Evolutionary conservation across 2,888 invertebrate species (phyloP), one percentile per base, ranked within the genome.

Genomic region (Platycheirus albimanus): DNA sequence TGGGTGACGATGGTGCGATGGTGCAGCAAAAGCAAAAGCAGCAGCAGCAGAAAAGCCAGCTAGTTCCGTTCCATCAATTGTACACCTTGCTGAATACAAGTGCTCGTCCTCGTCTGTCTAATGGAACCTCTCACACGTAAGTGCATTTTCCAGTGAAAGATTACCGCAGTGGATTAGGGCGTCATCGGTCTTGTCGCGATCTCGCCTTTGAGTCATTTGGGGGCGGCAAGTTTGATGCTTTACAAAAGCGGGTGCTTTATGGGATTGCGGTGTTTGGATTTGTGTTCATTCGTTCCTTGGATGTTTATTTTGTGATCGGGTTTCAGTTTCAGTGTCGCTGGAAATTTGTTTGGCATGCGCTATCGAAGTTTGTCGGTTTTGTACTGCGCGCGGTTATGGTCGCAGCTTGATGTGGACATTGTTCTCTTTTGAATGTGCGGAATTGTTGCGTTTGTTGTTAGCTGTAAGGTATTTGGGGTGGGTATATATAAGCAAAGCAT

Each of bases 121-220:
- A 84, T 79, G 79, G 79, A 74, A 13, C 61, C 58, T 61, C 66
- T 66, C 70, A 61, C 79, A 61, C 79, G 70, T 84, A 84, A 84
- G 84, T 84, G 84, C 79, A 78, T 84, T 84, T 84, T 84, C 84
- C 84, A 79, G 75, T 84, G 84, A 84, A 78, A 83, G 83, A 83
- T 83, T 83, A 83, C 45, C 63, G 24, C 64, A 19, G 20, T 43
- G 83, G 83, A 83, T 83, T 78, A 78, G 78, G 70, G 83, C 78
- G 78, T 83, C 83, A 77, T 78, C 49, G 66, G 67, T 49, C 63
- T 47, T 58, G 54, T 67, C 78, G 76, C 51, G 20, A 33, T 38
- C 54, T 47, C 24, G 64, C 61, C 72, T 67, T 67, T 61, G 24
- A 67, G 63, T 75, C 75, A 66, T 74, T 66, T 38, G 67, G 17